These are phyloP conservation scores for Holothuria leucospilota DNA, from an alignment of 53 echinoderm and acorn worm genomes.

Conservation along the genomic window DNA sequence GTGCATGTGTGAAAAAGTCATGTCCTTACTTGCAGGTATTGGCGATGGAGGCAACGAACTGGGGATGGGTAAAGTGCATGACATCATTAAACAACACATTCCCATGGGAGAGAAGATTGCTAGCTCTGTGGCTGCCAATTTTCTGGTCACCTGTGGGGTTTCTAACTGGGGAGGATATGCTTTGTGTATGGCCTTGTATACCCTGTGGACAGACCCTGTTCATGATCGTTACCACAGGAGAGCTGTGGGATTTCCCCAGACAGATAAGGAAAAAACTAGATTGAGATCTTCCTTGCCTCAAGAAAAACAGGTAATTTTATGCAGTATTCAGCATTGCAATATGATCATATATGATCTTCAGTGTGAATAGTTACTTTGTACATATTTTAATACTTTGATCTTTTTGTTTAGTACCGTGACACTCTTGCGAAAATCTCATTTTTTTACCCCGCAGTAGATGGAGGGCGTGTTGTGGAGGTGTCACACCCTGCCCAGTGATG, in stretches of 20 bases:
- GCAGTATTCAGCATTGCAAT: not conserved
- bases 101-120: slow-evolving; percentile 68
- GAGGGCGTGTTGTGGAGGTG: too few species aligned
- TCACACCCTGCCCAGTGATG: too few species aligned
- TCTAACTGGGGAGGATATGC: slow-evolving; percentile 95
- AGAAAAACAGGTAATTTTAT: slow-evolving; percentile 67
- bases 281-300: slow-evolving; percentile 57
- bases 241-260: slow-evolving; percentile 76
- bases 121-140: slow-evolving; percentile 61
- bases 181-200: slow-evolving; percentile 71
- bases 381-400: too few species aligned
- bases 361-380: too few species aligned
- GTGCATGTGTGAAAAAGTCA: too few species aligned
- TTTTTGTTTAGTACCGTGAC: too few species aligned
- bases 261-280: slow-evolving; percentile 53
- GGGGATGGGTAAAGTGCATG: slow-evolving; percentile 86
- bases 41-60: slow-evolving; percentile 85
- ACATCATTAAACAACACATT: slow-evolving; percentile 58
- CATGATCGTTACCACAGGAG: slow-evolving; percentile 84
- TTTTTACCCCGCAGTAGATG: too few species aligned
- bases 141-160: slow-evolving; percentile 77
- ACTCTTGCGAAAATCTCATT: too few species aligned
- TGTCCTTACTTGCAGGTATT: slow-evolving; percentile 58
- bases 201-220: slow-evolving; percentile 72
- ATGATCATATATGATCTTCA: too few species aligned